These are phyloP conservation scores for Eulemur macaco DNA, from an alignment of 2,113 vertebrate genomes.

Conservation along the genomic window DNA sequence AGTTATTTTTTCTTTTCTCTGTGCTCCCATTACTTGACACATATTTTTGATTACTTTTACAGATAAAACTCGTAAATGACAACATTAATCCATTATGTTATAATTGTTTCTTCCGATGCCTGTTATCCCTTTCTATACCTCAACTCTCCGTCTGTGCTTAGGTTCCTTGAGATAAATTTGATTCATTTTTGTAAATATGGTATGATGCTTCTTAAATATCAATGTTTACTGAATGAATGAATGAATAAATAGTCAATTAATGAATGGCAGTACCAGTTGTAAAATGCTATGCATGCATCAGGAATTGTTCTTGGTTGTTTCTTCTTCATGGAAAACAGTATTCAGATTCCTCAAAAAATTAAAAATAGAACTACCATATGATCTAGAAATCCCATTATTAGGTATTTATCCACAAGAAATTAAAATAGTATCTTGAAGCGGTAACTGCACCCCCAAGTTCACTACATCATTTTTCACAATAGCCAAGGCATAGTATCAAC, in stretches of 20 bases:
- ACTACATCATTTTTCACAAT: too few relatives aligned
- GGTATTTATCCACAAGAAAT: too few relatives aligned
- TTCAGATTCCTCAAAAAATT: too few relatives aligned
- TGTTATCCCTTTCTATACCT: background rate
- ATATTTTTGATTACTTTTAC: background rate
- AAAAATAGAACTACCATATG: too few relatives aligned
- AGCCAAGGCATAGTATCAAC: too few relatives aligned
- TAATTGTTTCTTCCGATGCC: background rate
- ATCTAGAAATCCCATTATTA: too few relatives aligned
- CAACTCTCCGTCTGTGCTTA: background rate
- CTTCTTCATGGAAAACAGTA: background rate
- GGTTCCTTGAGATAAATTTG: background rate
- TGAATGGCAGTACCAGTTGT: background rate
- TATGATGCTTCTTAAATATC: background rate
- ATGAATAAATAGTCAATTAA: background rate
- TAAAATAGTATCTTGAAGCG: too few relatives aligned
- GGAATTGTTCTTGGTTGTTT: background rate
- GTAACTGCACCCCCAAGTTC: too few relatives aligned
- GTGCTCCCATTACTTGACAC: background rate
- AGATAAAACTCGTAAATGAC: background rate
- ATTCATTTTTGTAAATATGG: background rate
- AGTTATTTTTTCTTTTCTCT: background rate
- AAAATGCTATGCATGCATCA: background rate
- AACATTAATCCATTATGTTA: background rate
- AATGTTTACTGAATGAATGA: background rate